Evolutionary conservation across 1,140 invertebrate genomes (phyloP), one percentile per base, ranked within the genome.

Genomic region (Calosoma granatense): DNA sequence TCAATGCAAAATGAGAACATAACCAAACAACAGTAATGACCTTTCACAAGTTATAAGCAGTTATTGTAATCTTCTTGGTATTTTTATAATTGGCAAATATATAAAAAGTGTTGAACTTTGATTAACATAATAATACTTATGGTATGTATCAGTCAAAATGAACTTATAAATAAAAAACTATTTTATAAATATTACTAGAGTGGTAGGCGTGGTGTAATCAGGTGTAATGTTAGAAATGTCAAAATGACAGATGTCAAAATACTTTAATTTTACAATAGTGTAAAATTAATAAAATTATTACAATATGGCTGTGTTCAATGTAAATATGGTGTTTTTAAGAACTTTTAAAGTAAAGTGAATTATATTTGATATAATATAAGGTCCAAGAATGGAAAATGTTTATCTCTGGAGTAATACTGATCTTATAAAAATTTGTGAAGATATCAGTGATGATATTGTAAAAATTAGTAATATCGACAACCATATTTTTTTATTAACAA

Each of bases 401-500:
- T 30, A 59, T 57, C 61, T 69, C 55, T 69, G 65, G 66, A 62
- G 58, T 51, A 59, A 60, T 14, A 62, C 56, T 30, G 56, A 64
- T 60, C 63, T 53, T 52, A 23, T 63, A 2, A 55, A 62, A 47
- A 41, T 67, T 4, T 21, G 55, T 39, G 58, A 55, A 22, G 56
- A 60, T 20, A 57, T 67, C 39, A 60, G 60, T 21, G 64, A 66
- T 43, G 56, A 51, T 22, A 56, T 69, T 20, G 63, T 58, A 21
- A 70, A 67, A 61, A 59, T 70, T 54, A 60, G 63, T 53, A 67
- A 65, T 58, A 67, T 67, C 15, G 59, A 62, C 20, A 62, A 67
- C 51, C 63, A 65, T 57, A 41, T 70, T 15, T 70, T 61, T 58
- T 6, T 67, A 51, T 55, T 65, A 56, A 70, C 68, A 47, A 52